A percentile compares a stretch with the other conserved stretches of the same genome.
These are phyloP conservation scores for Diarsia dahlii DNA, from an alignment of 2,888 invertebrate genomes.

Conservation along the genomic window DNA sequence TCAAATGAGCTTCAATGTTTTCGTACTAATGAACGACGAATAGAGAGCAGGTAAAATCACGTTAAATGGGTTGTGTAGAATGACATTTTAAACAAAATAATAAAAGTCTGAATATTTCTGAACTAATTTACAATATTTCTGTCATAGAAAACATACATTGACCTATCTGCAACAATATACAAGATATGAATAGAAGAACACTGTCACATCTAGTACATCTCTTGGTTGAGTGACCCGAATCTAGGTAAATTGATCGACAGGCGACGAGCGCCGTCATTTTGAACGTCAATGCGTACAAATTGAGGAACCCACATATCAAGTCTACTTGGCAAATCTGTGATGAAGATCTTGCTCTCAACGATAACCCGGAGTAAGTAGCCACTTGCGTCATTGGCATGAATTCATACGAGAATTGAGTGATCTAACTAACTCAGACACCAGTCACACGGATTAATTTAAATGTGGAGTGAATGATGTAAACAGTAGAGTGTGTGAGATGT, in stretches of 20 bases:
- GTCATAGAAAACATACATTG: not conserved
- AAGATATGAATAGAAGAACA: slow-evolving; percentile 27
- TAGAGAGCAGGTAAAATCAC: not conserved
- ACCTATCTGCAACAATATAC: slow-evolving; percentile 6
- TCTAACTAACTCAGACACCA: slow-evolving; percentile 49
- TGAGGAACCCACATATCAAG: slow-evolving; percentile 87
- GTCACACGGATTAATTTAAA: slow-evolving; percentile 61
- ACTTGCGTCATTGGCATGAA: slow-evolving; percentile 64
- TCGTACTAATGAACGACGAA: not conserved
- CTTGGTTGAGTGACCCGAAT: slow-evolving; percentile 81
- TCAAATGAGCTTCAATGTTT: slow-evolving; percentile 9
- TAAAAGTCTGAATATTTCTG: not conserved
- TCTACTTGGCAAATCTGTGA: slow-evolving; percentile 82
- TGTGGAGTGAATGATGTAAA: slow-evolving; percentile 50
- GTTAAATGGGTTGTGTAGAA: not conserved
- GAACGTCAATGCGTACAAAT: slow-evolving; percentile 81
- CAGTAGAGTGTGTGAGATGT: slow-evolving; percentile 38
- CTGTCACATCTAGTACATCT: slow-evolving; percentile 24
- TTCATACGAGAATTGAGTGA: slow-evolving; percentile 56
- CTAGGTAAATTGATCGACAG: slow-evolving; percentile 85
- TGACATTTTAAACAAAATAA: not conserved
- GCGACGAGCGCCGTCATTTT: slow-evolving; percentile 78
- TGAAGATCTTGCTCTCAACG: slow-evolving; percentile 78
- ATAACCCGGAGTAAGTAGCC: slow-evolving; percentile 74
- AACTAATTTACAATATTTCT: not conserved